These are phyloP conservation scores for Eudyptes chrysolophus DNA, from an alignment of 2,113 vertebrate species.

Conservation along the genomic window DNA sequence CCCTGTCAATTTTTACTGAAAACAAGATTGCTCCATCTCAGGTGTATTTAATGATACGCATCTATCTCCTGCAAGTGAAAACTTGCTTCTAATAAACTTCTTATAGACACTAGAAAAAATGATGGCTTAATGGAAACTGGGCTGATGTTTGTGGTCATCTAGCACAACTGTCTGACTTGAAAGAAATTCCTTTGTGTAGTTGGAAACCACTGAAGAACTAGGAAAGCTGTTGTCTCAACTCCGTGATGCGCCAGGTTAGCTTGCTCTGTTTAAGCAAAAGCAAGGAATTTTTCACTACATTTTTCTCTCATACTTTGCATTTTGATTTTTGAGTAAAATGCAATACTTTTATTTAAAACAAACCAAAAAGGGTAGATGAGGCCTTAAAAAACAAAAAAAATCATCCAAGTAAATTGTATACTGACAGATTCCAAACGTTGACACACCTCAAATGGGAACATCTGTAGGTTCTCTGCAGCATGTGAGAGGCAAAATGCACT, in stretches of 20 bases:
- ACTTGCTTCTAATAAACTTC: conserved; percentile 5
- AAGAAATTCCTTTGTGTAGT: background rate
- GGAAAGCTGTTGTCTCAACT: background rate
- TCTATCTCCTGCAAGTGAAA: conserved; percentile 28
- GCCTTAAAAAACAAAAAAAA: background rate
- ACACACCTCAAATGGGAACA: background rate
- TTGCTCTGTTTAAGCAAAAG: conserved; percentile 6
- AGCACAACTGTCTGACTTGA: background rate
- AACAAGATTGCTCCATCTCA: conserved; percentile 59
- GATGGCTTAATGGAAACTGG: background rate
- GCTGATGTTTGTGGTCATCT: background rate
- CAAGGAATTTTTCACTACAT: conserved; percentile 20
- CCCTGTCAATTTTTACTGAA: conserved; percentile 20
- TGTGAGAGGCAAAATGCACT: background rate
- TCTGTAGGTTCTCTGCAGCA: background rate
- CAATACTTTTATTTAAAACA: background rate
- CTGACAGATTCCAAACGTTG: background rate
- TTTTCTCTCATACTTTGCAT: background rate
- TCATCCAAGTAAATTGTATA: background rate
- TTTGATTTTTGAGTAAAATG: conserved; percentile 25
- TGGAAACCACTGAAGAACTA: conserved; percentile 54
- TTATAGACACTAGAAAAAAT: background rate
- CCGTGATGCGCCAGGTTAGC: background rate
- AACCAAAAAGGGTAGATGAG: background rate
- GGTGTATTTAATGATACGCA: conserved; percentile 55